Evolutionary conservation across 1,140 invertebrate species (phyloP), one percentile per base, ranked within the genome.

Genomic region (Hylaeus anthracinus): DNA sequence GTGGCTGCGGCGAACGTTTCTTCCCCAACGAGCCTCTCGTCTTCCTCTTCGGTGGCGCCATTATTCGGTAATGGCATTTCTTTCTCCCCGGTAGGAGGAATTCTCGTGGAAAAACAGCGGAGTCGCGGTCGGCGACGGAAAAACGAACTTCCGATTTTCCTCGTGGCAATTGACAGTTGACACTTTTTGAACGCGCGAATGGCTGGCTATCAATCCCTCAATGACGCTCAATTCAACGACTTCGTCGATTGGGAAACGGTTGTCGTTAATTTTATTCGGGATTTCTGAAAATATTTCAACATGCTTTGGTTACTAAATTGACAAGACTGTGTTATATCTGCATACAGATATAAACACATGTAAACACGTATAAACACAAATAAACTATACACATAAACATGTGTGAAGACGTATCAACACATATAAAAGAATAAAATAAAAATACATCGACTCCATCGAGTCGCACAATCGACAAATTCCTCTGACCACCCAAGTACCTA

Each of bases 31-130:
- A 56, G 10, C 61, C 12, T 69, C 45, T 71, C 37, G 51, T 51
- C 12, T 71, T 85, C 71, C 61, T 43, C 65, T 67, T 85, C 64
- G 82, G 53, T 6, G 71, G 66, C 41, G 85, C 77, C 85, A 87
- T 87, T 86, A 72, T 77, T 73, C 67, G 45, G n/a, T 65, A 73
- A 83, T 71, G 26, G 5, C 10, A 63, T 39, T 72, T 41, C 53
- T 61, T 56, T 79, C 48, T 26, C 9, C 8, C 45, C 43, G 45
- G 37, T 39, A 26, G 10, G 5, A 3, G 14, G 5, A 74, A 41
- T 48, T 43, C 48, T 4, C 48, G n/a, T 9, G 8, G 66, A 79
- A 76, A 64, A 76, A 64, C 39, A 70, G 48, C 56, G 51, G 2
- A 58, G 10, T 39, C 58, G 14, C 63, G 26, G 53, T 82, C 58